Percentiles rank a stretch among this genome's conserved stretches.
Conservation (phyloP, 2,113 vertebrate genomes). For the Odobenus rosmarus region DNA sequence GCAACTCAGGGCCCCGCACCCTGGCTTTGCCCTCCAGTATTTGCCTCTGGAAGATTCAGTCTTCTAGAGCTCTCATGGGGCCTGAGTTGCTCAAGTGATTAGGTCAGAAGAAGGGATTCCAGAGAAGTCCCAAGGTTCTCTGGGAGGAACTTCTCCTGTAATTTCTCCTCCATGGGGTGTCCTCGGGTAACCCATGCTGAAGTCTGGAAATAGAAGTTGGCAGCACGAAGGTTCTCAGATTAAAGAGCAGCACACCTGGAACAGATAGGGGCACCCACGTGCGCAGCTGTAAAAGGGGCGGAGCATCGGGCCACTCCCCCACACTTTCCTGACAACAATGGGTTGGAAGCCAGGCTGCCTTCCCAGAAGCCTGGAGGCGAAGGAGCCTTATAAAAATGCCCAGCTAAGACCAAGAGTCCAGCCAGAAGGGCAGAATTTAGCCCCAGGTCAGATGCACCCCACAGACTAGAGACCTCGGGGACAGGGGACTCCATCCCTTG, state of each 20-base stretch:
- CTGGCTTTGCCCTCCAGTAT: neutral
- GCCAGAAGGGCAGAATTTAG: neutral
- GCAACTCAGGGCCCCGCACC: neutral
- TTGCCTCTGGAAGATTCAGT: neutral
- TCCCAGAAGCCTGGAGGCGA: neutral
- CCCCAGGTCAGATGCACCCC: neutral
- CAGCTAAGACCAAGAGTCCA: neutral
- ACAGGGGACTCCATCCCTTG: neutral
- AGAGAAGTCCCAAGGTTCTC: neutral
- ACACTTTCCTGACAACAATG: neutral
- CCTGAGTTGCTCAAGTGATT: neutral
- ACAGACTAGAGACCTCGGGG: neutral
- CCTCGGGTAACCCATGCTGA: neutral
- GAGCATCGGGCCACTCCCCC: neutral
- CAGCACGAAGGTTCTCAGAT: neutral
- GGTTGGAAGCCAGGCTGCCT: neutral
- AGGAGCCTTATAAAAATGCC: neutral
- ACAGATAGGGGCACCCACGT: neutral
- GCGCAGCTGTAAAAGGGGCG: neutral
- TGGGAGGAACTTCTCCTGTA: neutral
- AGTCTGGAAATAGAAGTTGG: conserved; percentile 44
- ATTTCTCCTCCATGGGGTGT: neutral
- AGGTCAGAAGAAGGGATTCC: conserved; percentile 14
- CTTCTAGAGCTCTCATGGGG: neutral
- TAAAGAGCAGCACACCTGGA: neutral